phyloP scores from a whole-genome alignment of 2,113 vertebrate genomes.

The Clupea harengus region DNA sequence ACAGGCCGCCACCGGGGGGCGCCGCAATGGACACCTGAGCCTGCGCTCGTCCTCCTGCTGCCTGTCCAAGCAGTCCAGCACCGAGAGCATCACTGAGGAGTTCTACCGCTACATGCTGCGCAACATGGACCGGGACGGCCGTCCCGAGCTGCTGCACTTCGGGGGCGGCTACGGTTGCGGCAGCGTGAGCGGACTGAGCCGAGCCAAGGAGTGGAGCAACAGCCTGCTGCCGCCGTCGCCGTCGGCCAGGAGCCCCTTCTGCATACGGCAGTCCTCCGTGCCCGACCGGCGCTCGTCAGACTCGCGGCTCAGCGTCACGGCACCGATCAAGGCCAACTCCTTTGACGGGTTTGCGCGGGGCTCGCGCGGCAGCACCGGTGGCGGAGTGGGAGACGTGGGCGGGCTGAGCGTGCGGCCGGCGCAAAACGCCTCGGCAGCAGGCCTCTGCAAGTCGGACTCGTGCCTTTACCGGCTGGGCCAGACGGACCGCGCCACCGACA shows the following conservation, averaged over 20 bases:
- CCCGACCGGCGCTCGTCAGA: constrained; percentile 83
- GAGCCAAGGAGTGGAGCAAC: constrained; percentile 84
- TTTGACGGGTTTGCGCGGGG: constrained; percentile 87
- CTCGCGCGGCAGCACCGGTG: constrained; percentile 69
- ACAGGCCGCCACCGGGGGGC: constrained; percentile 80
- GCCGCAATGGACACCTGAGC: constrained; percentile 75
- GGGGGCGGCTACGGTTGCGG: constrained; percentile 69
- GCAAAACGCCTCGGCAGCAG: constrained; percentile 69
- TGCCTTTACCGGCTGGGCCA: constrained; percentile 86
- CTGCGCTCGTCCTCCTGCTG: constrained; percentile 82
- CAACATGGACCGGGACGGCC: constrained; percentile 88
- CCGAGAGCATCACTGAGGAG: constrained; percentile 96
- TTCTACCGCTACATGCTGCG: constrained; percentile 94
- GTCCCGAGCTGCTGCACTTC: constrained; percentile 6
- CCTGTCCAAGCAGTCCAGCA: constrained; percentile 95
- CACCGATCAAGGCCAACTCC: constrained; percentile 91
- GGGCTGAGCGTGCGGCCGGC: constrained; percentile 74
- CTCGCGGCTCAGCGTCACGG: constrained; percentile 81
- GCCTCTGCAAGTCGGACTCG: constrained; percentile 93
- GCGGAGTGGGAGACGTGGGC: not conserved
- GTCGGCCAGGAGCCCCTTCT: constrained; percentile 72
- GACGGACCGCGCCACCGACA: constrained; percentile 87
- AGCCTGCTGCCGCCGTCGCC: constrained; percentile 79
- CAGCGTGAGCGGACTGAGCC: constrained; percentile 54
- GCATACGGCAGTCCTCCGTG: constrained; percentile 87